These are phyloP conservation scores for Hesperophylax magnus DNA, from an alignment of 1,140 invertebrate genomes.

Conservation along the genomic window DNA sequence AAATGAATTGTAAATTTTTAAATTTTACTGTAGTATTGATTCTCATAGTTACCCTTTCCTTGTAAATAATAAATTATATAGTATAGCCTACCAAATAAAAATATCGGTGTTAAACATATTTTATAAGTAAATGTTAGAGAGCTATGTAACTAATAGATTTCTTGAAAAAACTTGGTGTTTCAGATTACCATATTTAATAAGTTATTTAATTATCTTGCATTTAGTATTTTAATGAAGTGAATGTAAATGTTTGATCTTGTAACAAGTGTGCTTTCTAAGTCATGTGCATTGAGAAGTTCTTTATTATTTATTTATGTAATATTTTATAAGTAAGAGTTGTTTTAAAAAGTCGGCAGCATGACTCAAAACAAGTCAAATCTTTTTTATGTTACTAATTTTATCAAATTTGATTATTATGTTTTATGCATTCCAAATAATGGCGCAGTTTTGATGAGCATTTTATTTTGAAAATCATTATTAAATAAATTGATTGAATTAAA, in stretches of 20 bases:
- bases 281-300: constrained; percentile 28
- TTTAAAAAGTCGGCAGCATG: constrained; percentile 35
- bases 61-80: constrained; percentile 14
- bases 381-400: too few relatives aligned
- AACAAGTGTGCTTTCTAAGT: constrained; percentile 46
- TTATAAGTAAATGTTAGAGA: neutral
- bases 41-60: constrained; percentile 13
- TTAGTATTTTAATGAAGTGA: constrained; percentile 1
- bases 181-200: constrained; percentile 37
- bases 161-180: constrained; percentile 2
- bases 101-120: neutral
- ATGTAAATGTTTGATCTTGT: constrained; percentile 18
- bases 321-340: neutral
- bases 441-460: too few relatives aligned
- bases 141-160: neutral
- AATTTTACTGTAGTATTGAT: neutral
- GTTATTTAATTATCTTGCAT: constrained; percentile 23
- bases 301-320: constrained; percentile 32
- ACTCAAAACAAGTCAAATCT: constrained; percentile 29
- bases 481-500: too few relatives aligned
- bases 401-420: neutral
- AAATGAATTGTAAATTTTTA: too few relatives aligned
- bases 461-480: too few relatives aligned
- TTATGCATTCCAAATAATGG: constrained; percentile 27
- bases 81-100: constrained; percentile 23